Conservation (phyloP, 2,888 invertebrate species). For the Eilema sororculum region DNA sequence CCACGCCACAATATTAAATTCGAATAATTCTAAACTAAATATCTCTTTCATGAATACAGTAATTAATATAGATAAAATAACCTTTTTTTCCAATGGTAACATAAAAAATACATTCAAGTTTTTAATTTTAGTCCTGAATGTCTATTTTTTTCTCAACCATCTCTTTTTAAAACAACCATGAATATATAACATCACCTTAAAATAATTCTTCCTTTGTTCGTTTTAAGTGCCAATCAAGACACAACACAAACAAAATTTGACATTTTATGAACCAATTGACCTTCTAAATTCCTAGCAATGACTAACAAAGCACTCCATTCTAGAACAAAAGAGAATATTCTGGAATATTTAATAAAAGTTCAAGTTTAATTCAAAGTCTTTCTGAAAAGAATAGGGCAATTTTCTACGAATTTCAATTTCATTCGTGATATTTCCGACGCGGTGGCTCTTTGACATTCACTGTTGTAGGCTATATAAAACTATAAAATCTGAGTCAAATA, state of each 20-base stretch:
- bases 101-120: neutral
- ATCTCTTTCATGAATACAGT: too few species aligned
- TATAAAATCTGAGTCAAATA: neutral
- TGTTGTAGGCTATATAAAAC: neutral
- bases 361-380: neutral
- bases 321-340: conserved; percentile 1
- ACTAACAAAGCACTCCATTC: neutral
- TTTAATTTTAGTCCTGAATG: too few species aligned
- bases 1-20: too few species aligned
- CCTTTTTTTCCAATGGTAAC: too few species aligned
- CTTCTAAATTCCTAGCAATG: neutral
- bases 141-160: neutral
- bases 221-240: conserved; percentile 2
- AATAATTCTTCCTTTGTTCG: neutral
- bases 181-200: neutral
- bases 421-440: neutral
- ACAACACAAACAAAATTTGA: neutral
- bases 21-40: too few species aligned
- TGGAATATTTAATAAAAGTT: neutral
- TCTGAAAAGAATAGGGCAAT: neutral
- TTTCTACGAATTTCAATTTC: neutral
- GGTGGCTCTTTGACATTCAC: neutral
- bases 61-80: too few species aligned
- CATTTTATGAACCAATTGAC: neutral
- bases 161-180: neutral